phyloP scores from a whole-genome alignment of 1,140 invertebrate species.

The Charaxes varanes region DNA sequence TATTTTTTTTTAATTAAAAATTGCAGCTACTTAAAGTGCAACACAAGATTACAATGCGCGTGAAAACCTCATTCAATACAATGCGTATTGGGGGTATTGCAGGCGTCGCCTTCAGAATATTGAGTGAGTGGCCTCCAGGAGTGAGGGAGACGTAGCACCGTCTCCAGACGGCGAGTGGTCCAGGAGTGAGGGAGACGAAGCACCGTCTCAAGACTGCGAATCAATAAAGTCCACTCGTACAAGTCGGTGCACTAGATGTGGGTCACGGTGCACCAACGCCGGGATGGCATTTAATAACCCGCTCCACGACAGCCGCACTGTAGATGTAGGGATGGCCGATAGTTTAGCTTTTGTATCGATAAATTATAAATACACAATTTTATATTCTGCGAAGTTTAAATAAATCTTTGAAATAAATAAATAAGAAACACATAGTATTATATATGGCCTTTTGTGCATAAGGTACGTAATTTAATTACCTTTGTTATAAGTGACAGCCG shows the following conservation, averaged over 20 bases:
- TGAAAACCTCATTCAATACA: conserved; percentile 14
- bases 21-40: background rate
- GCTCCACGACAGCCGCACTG: conserved; percentile 34
- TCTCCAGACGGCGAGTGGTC: conserved; percentile 63
- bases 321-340: too few species aligned
- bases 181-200: conserved; percentile 44
- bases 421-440: too few species aligned
- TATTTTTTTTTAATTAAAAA: too few species aligned
- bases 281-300: conserved; percentile 64
- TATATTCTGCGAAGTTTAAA: too few species aligned
- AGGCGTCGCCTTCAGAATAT: conserved; percentile 58
- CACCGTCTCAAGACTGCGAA: conserved; percentile 68
- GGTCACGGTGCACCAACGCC: conserved; percentile 54
- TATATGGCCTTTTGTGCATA: too few species aligned
- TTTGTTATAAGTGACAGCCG: too few species aligned
- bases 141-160: conserved; percentile 45
- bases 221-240: conserved; percentile 71
- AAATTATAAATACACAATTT: too few species aligned
- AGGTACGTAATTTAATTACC: too few species aligned
- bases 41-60: conserved; percentile 6
- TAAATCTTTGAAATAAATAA: too few species aligned
- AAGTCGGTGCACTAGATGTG: conserved; percentile 66
- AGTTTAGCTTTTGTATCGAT: too few species aligned
- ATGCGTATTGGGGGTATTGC: conserved; percentile 51
- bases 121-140: conserved; percentile 60